These are phyloP conservation scores for Lepus townsendii DNA, from an alignment of 2,797 vertebrate genomes.

Conservation along the genomic window DNA sequence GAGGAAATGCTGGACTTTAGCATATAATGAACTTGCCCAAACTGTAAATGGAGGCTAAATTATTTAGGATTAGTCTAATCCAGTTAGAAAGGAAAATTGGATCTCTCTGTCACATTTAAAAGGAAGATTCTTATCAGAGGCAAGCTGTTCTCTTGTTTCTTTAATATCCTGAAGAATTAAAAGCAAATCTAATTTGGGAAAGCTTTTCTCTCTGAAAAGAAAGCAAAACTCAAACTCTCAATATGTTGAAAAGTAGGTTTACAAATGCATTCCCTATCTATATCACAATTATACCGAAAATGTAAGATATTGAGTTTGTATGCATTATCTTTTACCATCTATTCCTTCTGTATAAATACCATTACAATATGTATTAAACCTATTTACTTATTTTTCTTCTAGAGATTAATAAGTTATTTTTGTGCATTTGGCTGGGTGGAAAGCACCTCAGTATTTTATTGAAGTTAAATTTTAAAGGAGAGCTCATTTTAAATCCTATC, in stretches of 20 bases:
- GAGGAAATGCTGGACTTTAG: slow-evolving; percentile 31
- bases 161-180: slow-evolving; percentile 74
- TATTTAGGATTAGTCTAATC: slow-evolving; percentile 70
- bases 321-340: slow-evolving; percentile 62
- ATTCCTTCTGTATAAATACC: slow-evolving; percentile 59
- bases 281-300: slow-evolving; percentile 70
- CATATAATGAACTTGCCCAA: slow-evolving; percentile 53
- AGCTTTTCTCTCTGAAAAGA: slow-evolving; percentile 71
- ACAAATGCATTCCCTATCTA: slow-evolving; percentile 67
- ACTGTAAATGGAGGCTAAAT: slow-evolving; percentile 67
- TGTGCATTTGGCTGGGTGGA: neutral
- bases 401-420: slow-evolving; percentile 65
- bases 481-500: slow-evolving; percentile 47
- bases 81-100: slow-evolving; percentile 74
- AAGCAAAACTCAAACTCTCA: neutral
- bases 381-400: slow-evolving; percentile 66
- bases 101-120: slow-evolving; percentile 75
- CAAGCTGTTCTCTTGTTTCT: slow-evolving; percentile 72
- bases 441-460: slow-evolving; percentile 19
- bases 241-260: slow-evolving; percentile 63
- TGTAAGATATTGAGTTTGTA: slow-evolving; percentile 65
- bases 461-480: slow-evolving; percentile 49
- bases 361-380: slow-evolving; percentile 52
- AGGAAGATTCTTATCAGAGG: slow-evolving; percentile 78
- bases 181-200: slow-evolving; percentile 80